These are phyloP conservation scores for Platalea minor DNA, from an alignment of 2,797 vertebrate genomes.

Conservation along the genomic window DNA sequence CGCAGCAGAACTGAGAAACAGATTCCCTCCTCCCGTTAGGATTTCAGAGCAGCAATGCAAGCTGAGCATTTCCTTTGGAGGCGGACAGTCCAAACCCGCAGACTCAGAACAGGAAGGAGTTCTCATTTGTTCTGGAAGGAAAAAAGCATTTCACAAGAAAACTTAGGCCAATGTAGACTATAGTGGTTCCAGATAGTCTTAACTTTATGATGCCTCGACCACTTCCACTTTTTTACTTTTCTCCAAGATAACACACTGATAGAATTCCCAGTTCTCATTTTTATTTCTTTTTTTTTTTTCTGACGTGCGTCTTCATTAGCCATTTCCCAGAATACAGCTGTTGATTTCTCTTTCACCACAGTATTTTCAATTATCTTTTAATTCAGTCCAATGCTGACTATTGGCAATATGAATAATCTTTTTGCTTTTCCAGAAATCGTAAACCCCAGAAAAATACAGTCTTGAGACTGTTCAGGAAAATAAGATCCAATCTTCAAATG, in stretches of 20 bases:
- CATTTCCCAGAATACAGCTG: slow-evolving; percentile 33
- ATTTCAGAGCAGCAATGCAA: not conserved
- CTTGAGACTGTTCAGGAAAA: not conserved
- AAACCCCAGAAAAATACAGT: not conserved
- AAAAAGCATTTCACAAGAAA: not conserved
- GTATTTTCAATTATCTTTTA: not conserved
- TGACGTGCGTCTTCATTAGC: not conserved
- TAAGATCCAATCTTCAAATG: not conserved
- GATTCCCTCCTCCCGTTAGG: not conserved
- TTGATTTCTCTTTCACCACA: not conserved
- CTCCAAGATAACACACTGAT: not conserved
- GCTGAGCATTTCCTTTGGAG: not conserved
- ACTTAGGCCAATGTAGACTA: not conserved
- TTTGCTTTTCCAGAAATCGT: not conserved
- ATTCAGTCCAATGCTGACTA: not conserved
- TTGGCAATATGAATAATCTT: not conserved
- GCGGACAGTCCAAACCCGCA: not conserved
- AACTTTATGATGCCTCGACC: not conserved
- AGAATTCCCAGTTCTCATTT: not conserved
- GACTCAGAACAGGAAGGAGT: not conserved
- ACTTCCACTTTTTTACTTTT: slow-evolving; percentile 1
- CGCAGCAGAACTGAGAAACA: not conserved
- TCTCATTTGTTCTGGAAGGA: not conserved
- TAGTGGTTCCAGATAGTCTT: not conserved
- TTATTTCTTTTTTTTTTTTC: not conserved